Conservation (phyloP, 2,888 invertebrate genomes). For the Ceriagrion tenellum region DNA sequence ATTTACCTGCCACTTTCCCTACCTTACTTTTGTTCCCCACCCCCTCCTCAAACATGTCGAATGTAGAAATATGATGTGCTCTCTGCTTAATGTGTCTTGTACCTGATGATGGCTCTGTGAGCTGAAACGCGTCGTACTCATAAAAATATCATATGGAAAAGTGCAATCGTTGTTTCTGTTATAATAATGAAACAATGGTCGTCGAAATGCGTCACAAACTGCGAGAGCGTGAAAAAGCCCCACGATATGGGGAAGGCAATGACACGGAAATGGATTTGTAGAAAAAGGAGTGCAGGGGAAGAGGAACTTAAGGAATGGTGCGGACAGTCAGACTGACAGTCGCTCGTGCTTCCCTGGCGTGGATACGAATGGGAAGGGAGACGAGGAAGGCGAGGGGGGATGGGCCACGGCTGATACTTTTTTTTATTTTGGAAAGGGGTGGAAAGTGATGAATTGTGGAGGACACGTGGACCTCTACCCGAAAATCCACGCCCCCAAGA, state of each 20-base stretch:
- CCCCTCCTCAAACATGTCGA: too few species aligned
- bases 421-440: background rate
- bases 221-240: background rate
- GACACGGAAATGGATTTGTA: background rate
- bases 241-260: background rate
- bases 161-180: too few species aligned
- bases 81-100: too few species aligned
- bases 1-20: too few species aligned
- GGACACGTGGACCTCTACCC: constrained; percentile 17
- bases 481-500: background rate
- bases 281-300: background rate
- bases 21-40: too few species aligned
- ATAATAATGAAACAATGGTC: too few species aligned
- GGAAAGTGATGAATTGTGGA: constrained; percentile 43
- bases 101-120: too few species aligned
- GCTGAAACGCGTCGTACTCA: too few species aligned
- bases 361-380: background rate
- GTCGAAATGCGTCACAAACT: background rate
- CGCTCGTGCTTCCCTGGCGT: background rate
- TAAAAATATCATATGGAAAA: too few species aligned
- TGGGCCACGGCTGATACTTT: background rate
- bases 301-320: background rate
- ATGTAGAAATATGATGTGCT: too few species aligned
- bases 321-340: background rate
- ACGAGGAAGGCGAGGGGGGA: background rate